A percentile compares a stretch with the other conserved stretches of the same genome.
phyloP scores from a whole-genome alignment of 2,113 vertebrate species.

The Enhydra lutris region DNA sequence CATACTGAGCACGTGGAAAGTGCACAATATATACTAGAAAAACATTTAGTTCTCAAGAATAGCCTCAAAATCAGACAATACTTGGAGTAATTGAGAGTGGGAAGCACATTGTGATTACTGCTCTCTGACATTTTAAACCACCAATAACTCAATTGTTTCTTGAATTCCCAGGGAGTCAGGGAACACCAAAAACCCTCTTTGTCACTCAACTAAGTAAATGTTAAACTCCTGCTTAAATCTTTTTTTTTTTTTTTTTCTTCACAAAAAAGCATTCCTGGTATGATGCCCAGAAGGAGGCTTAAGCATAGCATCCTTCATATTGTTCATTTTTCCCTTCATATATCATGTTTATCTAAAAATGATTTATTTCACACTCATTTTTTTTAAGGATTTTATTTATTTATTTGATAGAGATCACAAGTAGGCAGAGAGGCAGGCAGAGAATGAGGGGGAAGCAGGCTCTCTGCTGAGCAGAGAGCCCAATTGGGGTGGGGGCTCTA shows the following conservation, averaged over 20 bases:
- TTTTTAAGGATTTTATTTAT: background rate
- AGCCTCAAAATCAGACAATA: slow-evolving; percentile 47
- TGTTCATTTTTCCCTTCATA: background rate
- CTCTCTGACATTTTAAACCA: slow-evolving; percentile 57
- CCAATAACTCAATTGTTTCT: slow-evolving; percentile 60
- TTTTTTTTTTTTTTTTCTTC: background rate
- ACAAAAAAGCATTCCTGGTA: background rate
- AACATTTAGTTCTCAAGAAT: slow-evolving; percentile 55
- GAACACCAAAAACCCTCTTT: slow-evolving; percentile 1
- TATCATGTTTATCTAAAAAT: background rate
- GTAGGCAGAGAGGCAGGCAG: no score
- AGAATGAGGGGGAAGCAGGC: no score
- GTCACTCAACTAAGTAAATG: slow-evolving; percentile 30
- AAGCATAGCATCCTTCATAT: background rate
- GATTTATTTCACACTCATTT: background rate
- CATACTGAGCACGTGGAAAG: slow-evolving; percentile 44
- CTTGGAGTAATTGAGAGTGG: slow-evolving; percentile 43
- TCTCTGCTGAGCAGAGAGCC: no score
- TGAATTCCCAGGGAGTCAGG: slow-evolving; percentile 58
- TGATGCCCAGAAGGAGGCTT: background rate
- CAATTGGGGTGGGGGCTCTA: rapidly evolving
- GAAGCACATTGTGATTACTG: slow-evolving; percentile 26
- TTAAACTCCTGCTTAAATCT: slow-evolving; percentile 29
- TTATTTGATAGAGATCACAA: no score
- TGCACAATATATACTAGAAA: slow-evolving; percentile 45